Evolutionary conservation across 1,140 invertebrate species (phyloP), one percentile per base, ranked within the genome.

Genomic region (Drosophila obscura): DNA sequence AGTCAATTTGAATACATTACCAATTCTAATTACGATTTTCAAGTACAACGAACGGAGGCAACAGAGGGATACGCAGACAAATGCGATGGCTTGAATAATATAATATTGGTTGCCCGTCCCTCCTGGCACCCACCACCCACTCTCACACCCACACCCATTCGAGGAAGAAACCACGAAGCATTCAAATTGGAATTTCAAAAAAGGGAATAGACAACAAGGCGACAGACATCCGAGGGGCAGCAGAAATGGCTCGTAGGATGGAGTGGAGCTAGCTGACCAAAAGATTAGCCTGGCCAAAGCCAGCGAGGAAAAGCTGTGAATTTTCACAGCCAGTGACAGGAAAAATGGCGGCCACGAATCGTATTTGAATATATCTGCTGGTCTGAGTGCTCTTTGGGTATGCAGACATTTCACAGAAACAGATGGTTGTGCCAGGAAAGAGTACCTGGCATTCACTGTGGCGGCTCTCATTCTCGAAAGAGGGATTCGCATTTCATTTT

Each of bases 1-100:
- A 90, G 84, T 91, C 83, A 89, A 91, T 91, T 91, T 91, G 89
- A 91, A 91, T 91, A 91, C 85, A 90, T 91, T 91, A 89, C 75
- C 89, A 91, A 91, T 91, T 91, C 89, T 91, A 91, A 91, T 91
- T 91, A 80, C 90, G 81, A 88, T 88, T 88, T 88, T 88, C 84
- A 88, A 88, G 84, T 80, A 83, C 80, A 89, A 65, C 77, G 68
- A 78, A n/a, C 59, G 59, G 39, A 52, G 49, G 58, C 65, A 56
- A 45, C 44, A 53, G 59, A 62, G 64, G 64, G 68, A 31, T 19
- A 19, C 19, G 19, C 19, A 68, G 80, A 72, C 73, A 63, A 87
- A 65, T 76, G 78, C 76, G 77, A 73, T 77, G 81, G 77, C 77
- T 85, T 85, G 80, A 84, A 84, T 84, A 88, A 87, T 88, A 88